Percentiles rank a stretch among this genome's conserved stretches.
Evolutionary conservation across 2,888 invertebrate species (phyloP).

Genomic region (Idaea aversata): DNA sequence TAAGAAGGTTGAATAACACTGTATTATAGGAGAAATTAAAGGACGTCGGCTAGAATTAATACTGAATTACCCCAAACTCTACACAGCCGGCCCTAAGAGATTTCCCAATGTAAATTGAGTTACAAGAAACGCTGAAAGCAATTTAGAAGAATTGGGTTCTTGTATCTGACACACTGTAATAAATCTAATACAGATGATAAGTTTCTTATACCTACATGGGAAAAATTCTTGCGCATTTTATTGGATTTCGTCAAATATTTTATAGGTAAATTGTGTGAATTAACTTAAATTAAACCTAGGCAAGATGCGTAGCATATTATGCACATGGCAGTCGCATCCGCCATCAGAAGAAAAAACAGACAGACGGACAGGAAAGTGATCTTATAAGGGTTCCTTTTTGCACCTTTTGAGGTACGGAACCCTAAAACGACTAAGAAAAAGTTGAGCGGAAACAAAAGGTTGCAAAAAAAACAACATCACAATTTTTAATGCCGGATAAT

Average conservation of each 20-base stretch:
- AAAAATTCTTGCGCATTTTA: background rate
- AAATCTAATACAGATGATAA: background rate
- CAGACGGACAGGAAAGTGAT: no score
- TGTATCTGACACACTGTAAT: background rate
- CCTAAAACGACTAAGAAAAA: background rate
- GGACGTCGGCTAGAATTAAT: background rate
- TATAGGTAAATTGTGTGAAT: background rate
- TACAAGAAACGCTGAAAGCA: background rate
- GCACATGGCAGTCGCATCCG: no score
- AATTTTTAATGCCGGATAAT: background rate
- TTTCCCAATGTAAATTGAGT: background rate
- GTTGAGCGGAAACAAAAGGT: background rate
- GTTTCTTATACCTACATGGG: background rate
- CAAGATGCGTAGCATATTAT: no score
- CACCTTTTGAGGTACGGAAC: background rate
- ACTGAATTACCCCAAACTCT: background rate
- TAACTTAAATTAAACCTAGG: no score
- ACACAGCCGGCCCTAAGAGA: background rate
- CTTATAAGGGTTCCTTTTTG: background rate
- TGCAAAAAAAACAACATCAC: background rate
- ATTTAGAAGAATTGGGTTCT: background rate
- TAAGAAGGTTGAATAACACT: no score
- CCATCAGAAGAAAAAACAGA: no score
- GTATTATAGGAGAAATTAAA: background rate
- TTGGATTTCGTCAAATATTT: background rate